These are phyloP conservation scores for Alligator mississippiensis DNA, from an alignment of 2,113 vertebrate genomes.

Conservation along the genomic window DNA sequence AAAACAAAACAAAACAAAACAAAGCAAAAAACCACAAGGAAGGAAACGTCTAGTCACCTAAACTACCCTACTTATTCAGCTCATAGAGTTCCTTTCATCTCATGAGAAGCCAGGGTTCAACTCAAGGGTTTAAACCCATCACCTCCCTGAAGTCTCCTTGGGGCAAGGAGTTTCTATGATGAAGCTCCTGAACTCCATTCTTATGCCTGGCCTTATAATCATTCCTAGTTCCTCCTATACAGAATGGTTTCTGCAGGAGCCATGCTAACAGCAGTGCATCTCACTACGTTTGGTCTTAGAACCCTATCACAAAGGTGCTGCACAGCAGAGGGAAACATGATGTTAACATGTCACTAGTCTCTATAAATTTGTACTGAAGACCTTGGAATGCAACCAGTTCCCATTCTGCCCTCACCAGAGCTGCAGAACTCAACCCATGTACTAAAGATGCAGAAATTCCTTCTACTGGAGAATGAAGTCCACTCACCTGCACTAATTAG, in stretches of 20 bases:
- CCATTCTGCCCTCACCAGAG: not conserved
- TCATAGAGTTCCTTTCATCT: not conserved
- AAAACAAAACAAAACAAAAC: not conserved
- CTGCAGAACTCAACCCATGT: not conserved
- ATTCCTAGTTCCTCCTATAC: not conserved
- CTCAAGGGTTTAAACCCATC: not conserved
- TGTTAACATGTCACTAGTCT: not conserved
- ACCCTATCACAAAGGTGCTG: not conserved
- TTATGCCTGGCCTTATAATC: not conserved
- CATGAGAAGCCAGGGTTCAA: not conserved
- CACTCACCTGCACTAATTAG: not conserved
- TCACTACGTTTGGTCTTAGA: not conserved
- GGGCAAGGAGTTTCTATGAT: not conserved
- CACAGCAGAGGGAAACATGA: not conserved
- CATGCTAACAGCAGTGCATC: not conserved
- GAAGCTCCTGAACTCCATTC: not conserved
- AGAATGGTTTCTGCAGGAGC: not conserved
- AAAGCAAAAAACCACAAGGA: not conserved
- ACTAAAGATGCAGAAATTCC: not conserved
- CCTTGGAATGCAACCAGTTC: not conserved
- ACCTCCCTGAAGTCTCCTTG: not conserved
- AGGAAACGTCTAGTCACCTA: not conserved
- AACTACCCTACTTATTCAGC: not conserved
- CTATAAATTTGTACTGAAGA: not conserved
- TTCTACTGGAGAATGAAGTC: not conserved